Evolutionary conservation across 2,888 invertebrate genomes (phyloP).

Genomic region (Argyresthia goedartella): DNA sequence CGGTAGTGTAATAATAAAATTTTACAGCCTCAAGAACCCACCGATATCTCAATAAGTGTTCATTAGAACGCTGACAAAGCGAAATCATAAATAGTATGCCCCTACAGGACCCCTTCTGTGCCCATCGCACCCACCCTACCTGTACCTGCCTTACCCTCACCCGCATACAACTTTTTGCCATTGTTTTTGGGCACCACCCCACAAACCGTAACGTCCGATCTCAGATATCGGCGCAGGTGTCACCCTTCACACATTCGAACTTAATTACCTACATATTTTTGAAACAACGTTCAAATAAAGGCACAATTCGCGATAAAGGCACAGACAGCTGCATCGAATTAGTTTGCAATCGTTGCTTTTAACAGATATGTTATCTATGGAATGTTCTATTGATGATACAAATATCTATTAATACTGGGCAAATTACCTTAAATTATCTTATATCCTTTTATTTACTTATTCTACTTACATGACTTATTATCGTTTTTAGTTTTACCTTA

Average conservation of each 20-base stretch:
- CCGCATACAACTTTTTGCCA: conserved; percentile 65
- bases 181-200: conserved; percentile 60
- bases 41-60: conserved; percentile 68
- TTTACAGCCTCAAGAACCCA: too few species aligned
- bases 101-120: conserved; percentile 58
- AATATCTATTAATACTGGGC: too few species aligned
- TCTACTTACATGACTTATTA: too few species aligned
- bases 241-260: conserved; percentile 56
- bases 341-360: conserved; percentile 12
- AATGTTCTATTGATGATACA: too few species aligned
- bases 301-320: conserved; percentile 49
- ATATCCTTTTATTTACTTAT: too few species aligned
- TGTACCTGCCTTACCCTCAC: conserved; percentile 19
- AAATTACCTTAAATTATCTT: too few species aligned
- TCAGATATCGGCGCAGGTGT: conserved; percentile 61
- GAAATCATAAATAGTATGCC: conserved; percentile 68
- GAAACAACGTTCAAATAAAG: conserved; percentile 30
- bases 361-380: too few species aligned
- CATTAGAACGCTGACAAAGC: conserved; percentile 68
- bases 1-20: too few species aligned
- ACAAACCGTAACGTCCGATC: conserved; percentile 63
- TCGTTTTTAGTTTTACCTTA: too few species aligned
- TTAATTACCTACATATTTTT: conserved; percentile 53
- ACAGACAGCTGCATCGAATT: conserved; percentile 57
- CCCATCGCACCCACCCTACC: conserved; percentile 40